A percentile compares a stretch with the other conserved stretches of the same genome.
phyloP scores from a whole-genome alignment of 2,113 vertebrate genomes.

The Brevimyrus niger region DNA sequence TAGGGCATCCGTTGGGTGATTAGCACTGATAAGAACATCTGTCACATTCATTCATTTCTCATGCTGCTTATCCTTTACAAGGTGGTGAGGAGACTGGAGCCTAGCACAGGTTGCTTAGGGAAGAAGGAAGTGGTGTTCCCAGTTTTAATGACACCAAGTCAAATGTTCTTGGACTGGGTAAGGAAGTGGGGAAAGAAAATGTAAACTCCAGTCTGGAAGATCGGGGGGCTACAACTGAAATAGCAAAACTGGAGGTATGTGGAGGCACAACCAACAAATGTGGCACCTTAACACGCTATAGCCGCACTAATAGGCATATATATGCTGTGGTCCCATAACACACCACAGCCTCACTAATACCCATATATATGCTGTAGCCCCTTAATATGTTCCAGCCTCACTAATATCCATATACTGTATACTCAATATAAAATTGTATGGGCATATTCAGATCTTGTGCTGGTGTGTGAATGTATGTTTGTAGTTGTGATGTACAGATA shows the following conservation, averaged over 20 bases:
- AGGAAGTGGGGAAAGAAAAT: neutral
- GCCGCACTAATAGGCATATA: neutral
- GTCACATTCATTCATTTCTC: neutral
- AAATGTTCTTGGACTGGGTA: neutral
- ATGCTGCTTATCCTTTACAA: neutral
- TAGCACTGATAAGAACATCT: neutral
- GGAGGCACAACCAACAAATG: neutral
- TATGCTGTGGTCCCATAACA: neutral
- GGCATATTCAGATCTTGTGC: neutral
- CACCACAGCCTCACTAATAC: neutral
- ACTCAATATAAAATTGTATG: neutral
- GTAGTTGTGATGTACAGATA: neutral
- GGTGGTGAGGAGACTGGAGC: neutral
- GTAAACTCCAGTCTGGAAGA: neutral
- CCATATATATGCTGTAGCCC: neutral
- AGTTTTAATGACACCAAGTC: neutral
- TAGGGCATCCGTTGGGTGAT: neutral
- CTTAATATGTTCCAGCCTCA: neutral
- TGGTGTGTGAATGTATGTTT: neutral
- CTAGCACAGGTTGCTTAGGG: neutral
- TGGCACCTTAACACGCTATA: neutral
- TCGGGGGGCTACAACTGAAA: neutral
- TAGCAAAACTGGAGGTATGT: neutral
- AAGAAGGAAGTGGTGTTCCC: neutral
- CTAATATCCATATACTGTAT: neutral